Evolutionary conservation across 2,888 invertebrate genomes (phyloP), one percentile per base, ranked within the genome.

Genomic region (Drosophila mettleri): DNA sequence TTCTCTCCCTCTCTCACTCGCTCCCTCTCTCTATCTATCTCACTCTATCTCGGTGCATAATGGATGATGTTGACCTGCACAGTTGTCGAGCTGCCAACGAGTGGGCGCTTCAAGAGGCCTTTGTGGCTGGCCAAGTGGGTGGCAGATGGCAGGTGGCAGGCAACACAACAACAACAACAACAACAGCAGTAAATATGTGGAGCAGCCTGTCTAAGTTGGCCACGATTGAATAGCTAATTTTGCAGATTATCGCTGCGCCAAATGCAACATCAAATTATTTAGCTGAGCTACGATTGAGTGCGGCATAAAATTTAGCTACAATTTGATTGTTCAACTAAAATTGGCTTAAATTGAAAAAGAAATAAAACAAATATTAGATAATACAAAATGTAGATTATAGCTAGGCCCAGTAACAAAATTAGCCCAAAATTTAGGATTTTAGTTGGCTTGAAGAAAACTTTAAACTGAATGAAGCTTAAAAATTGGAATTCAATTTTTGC

Each of bases 1-100:
- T 5, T 0, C 39, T 20, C 12, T 2, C 39, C 12, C 4, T 38
- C 36, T 18, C 16, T 38, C 4, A 16, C 36, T 18, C 16, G 18
- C 38, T 38, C 12, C 7, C 39, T 39, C 39, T 39, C 20, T 18
- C 12, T 6, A 10, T 18, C 18, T 18, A 16, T 10, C 18, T 18
- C 39, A 3, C 3, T 0, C 41, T 8, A 8, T 18, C 41, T 34
- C 16, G 34, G 49, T 64, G 45, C 70, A 76, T 86, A 86, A 83
- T 83, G 78, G 78, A 86, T 78, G 88, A 84, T 86, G 87, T 88
- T 83, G 83, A 86, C 88, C 83, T 86, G 83, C 59, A 65, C 75
- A 39, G 58, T 45, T 61, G 55, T 62, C 60, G 55, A 63, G 55
- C 34, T 62, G 72, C 36, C 55, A 55, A 27, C 33, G 64, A 63